Evolutionary conservation across 2,888 invertebrate species (phyloP).

Genomic region (Lithophane ornitopus): DNA sequence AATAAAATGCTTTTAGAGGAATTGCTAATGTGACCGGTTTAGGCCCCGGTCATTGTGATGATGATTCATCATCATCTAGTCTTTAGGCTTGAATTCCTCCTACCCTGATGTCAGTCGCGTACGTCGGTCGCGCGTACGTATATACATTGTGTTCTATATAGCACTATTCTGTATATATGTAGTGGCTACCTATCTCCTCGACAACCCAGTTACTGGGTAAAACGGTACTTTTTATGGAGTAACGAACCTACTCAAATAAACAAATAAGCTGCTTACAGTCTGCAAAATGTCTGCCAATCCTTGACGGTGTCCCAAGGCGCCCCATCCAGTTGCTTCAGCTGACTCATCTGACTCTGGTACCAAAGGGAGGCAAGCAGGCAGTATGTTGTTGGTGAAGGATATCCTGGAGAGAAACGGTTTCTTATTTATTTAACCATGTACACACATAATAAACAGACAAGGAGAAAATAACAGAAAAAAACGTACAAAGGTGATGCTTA

Average conservation of each 20-base stretch:
- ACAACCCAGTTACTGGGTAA: background rate
- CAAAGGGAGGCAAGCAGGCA: slow-evolving; percentile 30
- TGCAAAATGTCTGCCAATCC: slow-evolving; percentile 31
- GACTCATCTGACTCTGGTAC: background rate
- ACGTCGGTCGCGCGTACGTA: too few species aligned
- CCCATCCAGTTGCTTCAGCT: slow-evolving; percentile 40
- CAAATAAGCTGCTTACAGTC: slow-evolving; percentile 11
- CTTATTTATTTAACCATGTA: too few species aligned
- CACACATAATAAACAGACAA: too few species aligned
- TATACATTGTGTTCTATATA: too few species aligned
- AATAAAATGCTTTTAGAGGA: too few species aligned
- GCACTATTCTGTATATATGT: too few species aligned
- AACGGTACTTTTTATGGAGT: background rate
- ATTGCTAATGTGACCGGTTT: too few species aligned
- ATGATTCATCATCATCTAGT: background rate
- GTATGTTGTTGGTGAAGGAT: background rate
- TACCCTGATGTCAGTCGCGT: too few species aligned
- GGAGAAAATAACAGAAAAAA: too few species aligned
- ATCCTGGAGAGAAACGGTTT: slow-evolving; percentile 7
- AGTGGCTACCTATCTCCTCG: background rate
- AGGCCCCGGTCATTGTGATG: background rate
- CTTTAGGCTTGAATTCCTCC: too few species aligned
- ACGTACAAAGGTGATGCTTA: too few species aligned
- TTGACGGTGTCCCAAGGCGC: slow-evolving; percentile 27
- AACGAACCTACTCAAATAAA: background rate